phyloP scores from a whole-genome alignment of 2,113 vertebrate species.

The Anhinga rufa region DNA sequence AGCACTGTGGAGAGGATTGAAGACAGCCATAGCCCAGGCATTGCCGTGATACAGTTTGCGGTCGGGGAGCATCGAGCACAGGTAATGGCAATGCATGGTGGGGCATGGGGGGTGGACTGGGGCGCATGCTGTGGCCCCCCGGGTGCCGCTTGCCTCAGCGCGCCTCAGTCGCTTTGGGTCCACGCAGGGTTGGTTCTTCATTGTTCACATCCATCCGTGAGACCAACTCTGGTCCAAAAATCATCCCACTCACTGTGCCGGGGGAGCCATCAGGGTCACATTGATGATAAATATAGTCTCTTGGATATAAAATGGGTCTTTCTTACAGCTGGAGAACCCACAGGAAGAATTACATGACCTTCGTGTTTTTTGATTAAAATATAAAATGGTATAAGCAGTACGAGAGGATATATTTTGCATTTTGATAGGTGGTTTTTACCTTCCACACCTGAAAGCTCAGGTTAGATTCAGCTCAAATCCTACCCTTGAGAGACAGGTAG shows the following conservation, averaged over 20 bases:
- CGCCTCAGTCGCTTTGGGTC: neutral
- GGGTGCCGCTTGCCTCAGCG: neutral
- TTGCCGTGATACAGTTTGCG: slow-evolving; percentile 92
- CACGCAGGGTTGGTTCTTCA: rapidly evolving
- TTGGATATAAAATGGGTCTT: neutral
- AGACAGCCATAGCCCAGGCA: slow-evolving; percentile 84
- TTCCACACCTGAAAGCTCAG: neutral
- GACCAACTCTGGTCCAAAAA: neutral
- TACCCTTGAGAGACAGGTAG: neutral
- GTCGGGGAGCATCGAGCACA: slow-evolving; percentile 95
- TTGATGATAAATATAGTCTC: neutral
- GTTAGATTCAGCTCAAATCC: neutral
- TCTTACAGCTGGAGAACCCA: neutral
- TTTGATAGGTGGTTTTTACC: neutral
- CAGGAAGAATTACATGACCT: neutral
- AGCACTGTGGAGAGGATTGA: slow-evolving; percentile 97
- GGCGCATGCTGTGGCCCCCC: neutral
- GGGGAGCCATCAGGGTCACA: neutral
- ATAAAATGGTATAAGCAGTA: neutral
- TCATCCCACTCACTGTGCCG: rapidly evolving
- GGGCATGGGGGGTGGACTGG: neutral
- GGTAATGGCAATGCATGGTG: slow-evolving; percentile 65
- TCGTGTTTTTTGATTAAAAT: neutral
- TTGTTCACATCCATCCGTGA: rapidly evolving
- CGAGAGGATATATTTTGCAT: neutral